Evolutionary conservation across 2,797 vertebrate species (phyloP), one percentile per base, ranked within the genome.

Genomic region (Rhinophrynus dorsalis): DNA sequence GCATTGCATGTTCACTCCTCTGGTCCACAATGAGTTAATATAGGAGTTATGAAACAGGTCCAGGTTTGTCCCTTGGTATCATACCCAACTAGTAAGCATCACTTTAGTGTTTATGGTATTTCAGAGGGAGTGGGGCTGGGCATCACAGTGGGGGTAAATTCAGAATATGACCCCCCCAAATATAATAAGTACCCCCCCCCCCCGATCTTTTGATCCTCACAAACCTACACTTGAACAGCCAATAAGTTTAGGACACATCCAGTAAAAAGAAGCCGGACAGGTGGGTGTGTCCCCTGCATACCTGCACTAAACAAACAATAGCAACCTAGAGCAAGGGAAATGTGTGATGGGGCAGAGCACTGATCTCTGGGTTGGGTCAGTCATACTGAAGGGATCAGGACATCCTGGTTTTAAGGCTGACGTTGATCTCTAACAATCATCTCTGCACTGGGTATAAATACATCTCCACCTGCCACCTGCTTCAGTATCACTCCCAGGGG

Each of bases 361-460:
- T 72, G 60, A 64, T 47, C 24, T 37, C 33, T 66, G 70, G 70
- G 70, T 57, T 73, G 70, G 62, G 70, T 60, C 54, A 60, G 15
- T 12, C 35, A 38, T 15, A 37, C 47, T 73, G 6, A 12, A 60
- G 29, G 55, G 55, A 73, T 73, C 70, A 73, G 70, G 70, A 73
- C 70, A 73, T 73, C 70, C 70, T 73, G 70, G 70, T 73, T 66
- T 58, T 73, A 66, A 67, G 23, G 70, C 70, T 73, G 70, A 73
- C 70, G 70, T 66, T 66, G 70, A 67, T 45, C 48, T 73, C 38
- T 32, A 29, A 21, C 37, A 66, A 30, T 29, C 42, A n/a, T 5
- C 51, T 50, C 52, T 42, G 24, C 17, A 9, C 13, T 27, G 20
- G 35, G 55, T 73, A 73, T 73, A 73, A 66, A 73, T 66, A 66